phyloP scores from a whole-genome alignment of 2,113 vertebrate genomes.

The Euleptes europaea region DNA sequence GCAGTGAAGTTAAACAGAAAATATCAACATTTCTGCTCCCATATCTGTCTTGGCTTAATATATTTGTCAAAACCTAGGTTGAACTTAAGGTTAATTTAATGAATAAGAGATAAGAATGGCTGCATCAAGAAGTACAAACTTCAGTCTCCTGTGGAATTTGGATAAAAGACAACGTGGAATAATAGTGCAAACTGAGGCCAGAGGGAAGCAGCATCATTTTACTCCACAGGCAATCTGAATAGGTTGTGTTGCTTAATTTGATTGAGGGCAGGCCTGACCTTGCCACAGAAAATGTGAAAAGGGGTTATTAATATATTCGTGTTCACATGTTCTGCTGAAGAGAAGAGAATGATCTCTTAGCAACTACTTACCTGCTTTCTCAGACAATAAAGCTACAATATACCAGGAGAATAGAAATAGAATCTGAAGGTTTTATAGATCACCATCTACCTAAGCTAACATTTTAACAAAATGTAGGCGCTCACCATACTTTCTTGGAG shows the following conservation, averaged over 20 bases:
- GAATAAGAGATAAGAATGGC: background rate
- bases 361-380: background rate
- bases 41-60: background rate
- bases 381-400: background rate
- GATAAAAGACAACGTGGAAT: background rate
- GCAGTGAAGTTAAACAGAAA: background rate
- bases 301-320: background rate
- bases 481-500: too few relatives aligned
- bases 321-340: background rate
- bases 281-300: background rate
- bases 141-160: background rate
- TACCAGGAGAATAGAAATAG: background rate
- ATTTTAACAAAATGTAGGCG: background rate
- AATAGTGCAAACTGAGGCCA: background rate
- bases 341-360: background rate
- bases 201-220: background rate
- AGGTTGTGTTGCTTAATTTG: background rate
- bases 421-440: background rate
- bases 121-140: background rate
- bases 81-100: background rate
- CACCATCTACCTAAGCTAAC: background rate
- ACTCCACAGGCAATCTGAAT: background rate
- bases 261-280: background rate
- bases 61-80: background rate
- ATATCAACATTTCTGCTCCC: background rate